phyloP scores from a whole-genome alignment of 2,113 vertebrate species.

The Paramormyrops kingsleyae region DNA sequence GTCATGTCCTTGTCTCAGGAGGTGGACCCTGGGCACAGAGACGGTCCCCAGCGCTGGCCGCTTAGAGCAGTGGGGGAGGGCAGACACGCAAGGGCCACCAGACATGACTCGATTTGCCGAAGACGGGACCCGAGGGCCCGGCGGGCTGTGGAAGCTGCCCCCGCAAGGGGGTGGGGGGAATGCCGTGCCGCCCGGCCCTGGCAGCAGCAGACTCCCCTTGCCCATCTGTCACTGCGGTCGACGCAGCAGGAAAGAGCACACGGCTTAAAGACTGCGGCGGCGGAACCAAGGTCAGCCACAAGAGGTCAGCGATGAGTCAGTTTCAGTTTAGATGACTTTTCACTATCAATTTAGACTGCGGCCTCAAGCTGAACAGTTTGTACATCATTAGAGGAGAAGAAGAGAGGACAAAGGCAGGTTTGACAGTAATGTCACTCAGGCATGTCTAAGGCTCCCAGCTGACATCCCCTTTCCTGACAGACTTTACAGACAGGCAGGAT shows the following conservation, averaged over 20 bases:
- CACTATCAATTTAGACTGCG: not conserved
- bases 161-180: not conserved
- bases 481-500: not conserved
- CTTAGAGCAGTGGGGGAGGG: no score
- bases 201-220: not conserved
- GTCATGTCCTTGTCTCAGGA: not conserved
- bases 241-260: not conserved
- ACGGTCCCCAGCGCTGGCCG: not conserved
- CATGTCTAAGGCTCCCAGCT: not conserved
- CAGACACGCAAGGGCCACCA: not conserved
- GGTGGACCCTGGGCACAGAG: not conserved
- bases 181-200: not conserved
- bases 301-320: not conserved
- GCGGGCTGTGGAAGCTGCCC: not conserved
- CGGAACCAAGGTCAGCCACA: not conserved
- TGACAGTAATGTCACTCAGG: not conserved
- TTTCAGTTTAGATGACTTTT: not conserved
- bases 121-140: not conserved
- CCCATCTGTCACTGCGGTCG: not conserved
- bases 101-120: not conserved
- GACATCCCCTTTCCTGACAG: not conserved
- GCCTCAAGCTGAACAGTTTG: constrained; percentile 29
- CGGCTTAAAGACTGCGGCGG: not conserved
- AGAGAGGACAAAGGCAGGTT: not conserved
- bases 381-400: not conserved